Conservation (phyloP, 2,888 invertebrate genomes). For the Crocallis elinguaria region DNA sequence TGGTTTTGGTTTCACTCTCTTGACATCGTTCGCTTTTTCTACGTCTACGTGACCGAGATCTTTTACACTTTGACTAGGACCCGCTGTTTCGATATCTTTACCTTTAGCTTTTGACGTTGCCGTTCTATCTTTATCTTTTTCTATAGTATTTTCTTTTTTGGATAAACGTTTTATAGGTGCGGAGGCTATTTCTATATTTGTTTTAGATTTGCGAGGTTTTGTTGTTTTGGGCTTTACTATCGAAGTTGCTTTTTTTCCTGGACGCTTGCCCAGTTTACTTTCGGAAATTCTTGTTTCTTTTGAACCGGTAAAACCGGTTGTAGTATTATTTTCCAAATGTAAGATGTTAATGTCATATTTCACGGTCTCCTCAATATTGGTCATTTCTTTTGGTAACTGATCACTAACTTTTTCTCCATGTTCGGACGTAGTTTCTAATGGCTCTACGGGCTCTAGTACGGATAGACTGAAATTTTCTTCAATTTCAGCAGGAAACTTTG, state of each 20-base stretch:
- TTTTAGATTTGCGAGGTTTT: neutral
- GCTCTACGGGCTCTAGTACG: neutral
- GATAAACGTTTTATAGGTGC: neutral
- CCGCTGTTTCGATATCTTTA: neutral
- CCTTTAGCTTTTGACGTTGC: neutral
- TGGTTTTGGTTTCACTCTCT: constrained; percentile 37
- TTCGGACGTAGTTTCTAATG: neutral
- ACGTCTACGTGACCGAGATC: constrained; percentile 5
- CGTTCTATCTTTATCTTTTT: too few relatives aligned
- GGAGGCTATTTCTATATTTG: neutral
- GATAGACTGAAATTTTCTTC: neutral
- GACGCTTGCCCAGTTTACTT: neutral
- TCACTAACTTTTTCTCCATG: neutral
- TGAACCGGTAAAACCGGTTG: too few relatives aligned
- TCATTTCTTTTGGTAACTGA: neutral
- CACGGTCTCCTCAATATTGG: neutral
- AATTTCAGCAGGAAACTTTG: neutral
- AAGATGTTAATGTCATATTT: too few relatives aligned
- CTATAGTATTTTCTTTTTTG: neutral
- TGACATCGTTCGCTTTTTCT: constrained; percentile 9
- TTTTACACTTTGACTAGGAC: constrained; percentile 19
- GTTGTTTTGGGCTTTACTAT: neutral
- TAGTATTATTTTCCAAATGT: too few relatives aligned
- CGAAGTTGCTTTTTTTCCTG: neutral
- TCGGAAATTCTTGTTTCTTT: neutral